phyloP scores from a whole-genome alignment of 1,140 invertebrate species.

The Drosophila erecta region DNA sequence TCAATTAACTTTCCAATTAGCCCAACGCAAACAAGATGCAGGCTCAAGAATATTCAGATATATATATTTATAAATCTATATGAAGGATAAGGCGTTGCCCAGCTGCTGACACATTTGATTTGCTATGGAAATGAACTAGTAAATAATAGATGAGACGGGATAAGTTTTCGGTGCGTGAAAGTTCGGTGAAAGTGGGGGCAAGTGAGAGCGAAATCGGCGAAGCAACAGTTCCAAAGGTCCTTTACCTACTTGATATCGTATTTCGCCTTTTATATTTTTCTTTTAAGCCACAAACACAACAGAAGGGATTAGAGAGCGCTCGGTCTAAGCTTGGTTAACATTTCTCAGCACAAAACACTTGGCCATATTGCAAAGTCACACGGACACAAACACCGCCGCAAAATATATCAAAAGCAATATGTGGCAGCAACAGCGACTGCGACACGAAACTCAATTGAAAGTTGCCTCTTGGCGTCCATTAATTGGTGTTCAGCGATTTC shows the following conservation, averaged over 20 bases:
- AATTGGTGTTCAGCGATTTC: slow-evolving; percentile 53
- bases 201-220: slow-evolving; percentile 21
- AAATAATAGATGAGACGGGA: slow-evolving; percentile 34
- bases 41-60: slow-evolving; percentile 10
- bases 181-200: neutral
- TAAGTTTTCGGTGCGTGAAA: slow-evolving; percentile 28
- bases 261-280: neutral
- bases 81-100: slow-evolving; percentile 16
- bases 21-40: slow-evolving; percentile 34
- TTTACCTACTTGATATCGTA: slow-evolving; percentile 29
- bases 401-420: slow-evolving; percentile 17
- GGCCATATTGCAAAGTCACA: slow-evolving; percentile 51
- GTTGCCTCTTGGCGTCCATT: slow-evolving; percentile 44
- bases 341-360: slow-evolving; percentile 47
- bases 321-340: slow-evolving; percentile 29
- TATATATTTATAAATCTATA: neutral
- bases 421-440: slow-evolving; percentile 12
- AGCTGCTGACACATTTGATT: slow-evolving; percentile 52
- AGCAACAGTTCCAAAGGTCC: slow-evolving; percentile 50
- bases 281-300: slow-evolving; percentile 3
- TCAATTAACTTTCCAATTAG: slow-evolving; percentile 47
- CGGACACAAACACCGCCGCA: slow-evolving; percentile 14
- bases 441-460: slow-evolving; percentile 51
- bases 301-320: slow-evolving; percentile 19
- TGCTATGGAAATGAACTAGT: slow-evolving; percentile 48